Evolutionary conservation across 2,888 invertebrate species (phyloP), one percentile per base, ranked within the genome.

Genomic region (Dromius quadrimaculatus): DNA sequence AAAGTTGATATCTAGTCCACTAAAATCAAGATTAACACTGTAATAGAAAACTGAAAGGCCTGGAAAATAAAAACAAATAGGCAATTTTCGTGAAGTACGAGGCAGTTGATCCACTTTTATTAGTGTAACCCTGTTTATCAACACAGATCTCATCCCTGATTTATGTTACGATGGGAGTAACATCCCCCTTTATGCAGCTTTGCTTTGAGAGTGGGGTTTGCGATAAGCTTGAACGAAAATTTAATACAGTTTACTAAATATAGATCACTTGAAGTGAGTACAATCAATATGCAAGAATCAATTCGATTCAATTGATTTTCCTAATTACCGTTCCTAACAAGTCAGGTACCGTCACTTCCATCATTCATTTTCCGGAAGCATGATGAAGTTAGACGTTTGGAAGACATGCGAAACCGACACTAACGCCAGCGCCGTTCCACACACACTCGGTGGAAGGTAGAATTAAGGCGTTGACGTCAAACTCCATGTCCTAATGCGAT

Each of bases 401-500:
- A n/a, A n/a, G n/a, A n/a, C n/a, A n/a, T n/a, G n/a, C n/a, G 28
- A 28, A 28, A 28, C 43, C 19, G 4, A 11, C 23, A 15, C 50
- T 23, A 23, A 11, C 20, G 19, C 45, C 28, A 11, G 15, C 41
- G 8, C 28, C 28, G n/a, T n/a, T n/a, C 8, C 28, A 15, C 2
- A 22, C 47, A 47, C 22, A 28, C 28, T 54, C 62, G 41, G 28
- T 41, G 41, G 41, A 13, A 9, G 43, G 43, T 41, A 45, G 63
- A 70, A 70, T 70, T 70, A 70, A 70, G 62, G 70, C 70, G 70
- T 70, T 50, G 70, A 70, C 70, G 70, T 70, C 70, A 70, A 62
- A 70, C 70, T 70, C 41, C 62, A 41, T 62, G 61, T 70, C 23
- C 70, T 70, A 70, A 70, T 70, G 70, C 70, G 70, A 70, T 70